Percentiles rank a stretch among this genome's conserved stretches.
Evolutionary conservation across 1,140 invertebrate genomes (phyloP).

Genomic region (Pomacea maculata): DNA sequence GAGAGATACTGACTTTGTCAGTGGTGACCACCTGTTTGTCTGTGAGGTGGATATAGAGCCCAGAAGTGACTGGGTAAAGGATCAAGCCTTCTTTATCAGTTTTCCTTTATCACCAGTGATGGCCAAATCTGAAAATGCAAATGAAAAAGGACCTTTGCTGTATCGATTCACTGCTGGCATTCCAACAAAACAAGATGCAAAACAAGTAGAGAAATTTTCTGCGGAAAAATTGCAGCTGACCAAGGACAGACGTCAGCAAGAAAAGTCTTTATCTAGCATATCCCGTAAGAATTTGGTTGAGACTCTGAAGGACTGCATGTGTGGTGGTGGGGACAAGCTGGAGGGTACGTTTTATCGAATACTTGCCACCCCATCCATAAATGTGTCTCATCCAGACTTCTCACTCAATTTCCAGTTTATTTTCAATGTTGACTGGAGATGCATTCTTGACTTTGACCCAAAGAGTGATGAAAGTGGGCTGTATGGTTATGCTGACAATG

Average conservation of each 20-base stretch:
- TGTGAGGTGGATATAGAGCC: conserved; percentile 45
- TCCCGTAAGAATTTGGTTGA: conserved; percentile 22
- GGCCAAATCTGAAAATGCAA: conserved; percentile 3
- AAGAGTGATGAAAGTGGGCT: conserved; percentile 28
- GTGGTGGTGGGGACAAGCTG: conserved; percentile 27
- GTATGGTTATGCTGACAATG: conserved; percentile 34
- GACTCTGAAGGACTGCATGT: conserved; percentile 34
- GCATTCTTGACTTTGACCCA: conserved; percentile 46
- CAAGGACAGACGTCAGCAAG: conserved; percentile 27
- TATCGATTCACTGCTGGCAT: conserved; percentile 24
- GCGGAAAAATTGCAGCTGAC: conserved; percentile 23
- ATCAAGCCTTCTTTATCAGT: conserved; percentile 30
- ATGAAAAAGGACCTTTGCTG: conserved; percentile 14
- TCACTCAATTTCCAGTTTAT: conserved; percentile 34
- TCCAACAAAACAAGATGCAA: conserved; percentile 8
- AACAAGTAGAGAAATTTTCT: conserved; percentile 21
- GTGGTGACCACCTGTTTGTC: conserved; percentile 18
- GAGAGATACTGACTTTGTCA: background rate
- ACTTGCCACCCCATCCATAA: conserved; percentile 1
- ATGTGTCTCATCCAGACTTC: background rate
- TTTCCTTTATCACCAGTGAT: background rate
- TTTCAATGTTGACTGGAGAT: conserved; percentile 30
- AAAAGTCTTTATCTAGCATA: conserved; percentile 5
- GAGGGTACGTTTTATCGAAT: conserved; percentile 21
- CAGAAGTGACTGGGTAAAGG: conserved; percentile 6